Percentiles rank a stretch among this genome's conserved stretches.
Conservation (phyloP, 2,113 vertebrate species). For the Polyodon spathula region DNA sequence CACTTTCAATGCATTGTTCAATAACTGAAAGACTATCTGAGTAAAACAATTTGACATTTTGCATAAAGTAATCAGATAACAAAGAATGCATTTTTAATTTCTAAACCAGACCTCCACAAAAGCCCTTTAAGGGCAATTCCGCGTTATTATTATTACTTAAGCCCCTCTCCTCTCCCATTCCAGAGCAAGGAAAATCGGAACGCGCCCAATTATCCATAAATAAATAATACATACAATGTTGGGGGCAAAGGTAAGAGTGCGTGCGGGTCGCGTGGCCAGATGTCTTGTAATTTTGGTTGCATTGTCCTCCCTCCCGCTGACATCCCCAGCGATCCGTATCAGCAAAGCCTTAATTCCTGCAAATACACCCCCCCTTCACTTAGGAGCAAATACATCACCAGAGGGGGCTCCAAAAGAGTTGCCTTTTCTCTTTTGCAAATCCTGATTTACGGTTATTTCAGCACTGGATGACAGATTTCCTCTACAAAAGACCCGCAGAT, state of each 20-base stretch:
- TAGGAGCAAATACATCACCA: conserved; percentile 7
- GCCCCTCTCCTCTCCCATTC: too few species aligned
- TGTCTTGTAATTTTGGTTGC: conserved; percentile 16
- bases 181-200: too few species aligned
- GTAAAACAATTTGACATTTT: too few species aligned
- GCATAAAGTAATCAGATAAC: too few species aligned
- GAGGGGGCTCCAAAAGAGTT: not conserved
- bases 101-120: too few species aligned
- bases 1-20: too few species aligned
- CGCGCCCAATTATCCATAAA: too few species aligned
- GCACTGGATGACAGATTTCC: not conserved
- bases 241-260: conserved; percentile 7
- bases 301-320: conserved; percentile 2
- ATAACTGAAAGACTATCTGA: too few species aligned
- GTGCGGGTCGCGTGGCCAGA: conserved; percentile 23
- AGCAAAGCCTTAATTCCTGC: conserved; percentile 10
- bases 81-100: too few species aligned
- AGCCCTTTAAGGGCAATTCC: too few species aligned
- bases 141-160: too few species aligned
- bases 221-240: too few species aligned
- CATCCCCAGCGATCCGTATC: not conserved
- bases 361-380: conserved; percentile 6
- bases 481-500: conserved; percentile 4
- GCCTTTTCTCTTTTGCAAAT: conserved; percentile 15
- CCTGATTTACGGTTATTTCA: conserved; percentile 16